Evolutionary conservation across 1,140 invertebrate genomes (phyloP), one percentile per base, ranked within the genome.

Genomic region (Ceratina calcarata): DNA sequence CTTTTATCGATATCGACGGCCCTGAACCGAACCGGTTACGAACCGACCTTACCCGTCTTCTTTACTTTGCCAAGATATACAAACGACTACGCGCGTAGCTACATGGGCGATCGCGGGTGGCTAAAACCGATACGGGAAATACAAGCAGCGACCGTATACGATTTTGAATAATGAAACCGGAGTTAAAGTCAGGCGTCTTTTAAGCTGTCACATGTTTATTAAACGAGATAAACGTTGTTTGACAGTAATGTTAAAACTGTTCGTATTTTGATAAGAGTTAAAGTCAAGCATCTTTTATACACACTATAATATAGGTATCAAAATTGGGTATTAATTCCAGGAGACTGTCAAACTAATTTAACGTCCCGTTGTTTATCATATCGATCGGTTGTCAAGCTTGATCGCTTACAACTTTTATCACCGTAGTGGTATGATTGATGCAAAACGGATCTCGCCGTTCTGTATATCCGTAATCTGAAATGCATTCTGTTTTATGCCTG

Each of bases 1-100:
- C 81, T 86, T 86, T 86, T 86, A 86, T 83, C 84, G 81, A 79
- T 86, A 86, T 66, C 22, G 62, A 65, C 82, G 68, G 32, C 24
- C 55, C 65, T 67, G 61, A 69, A 83, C 65, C 77, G 71, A 69
- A 83, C 65, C 77, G 71, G n/a, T 37, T 69, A 83, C 83, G 79
- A 78, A 57, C 45, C 70, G 58, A 55, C 68, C 72, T 70, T 71
- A 55, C 73, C 49, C 69, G 37, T 37, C 58, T 64, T 82, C 77
- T 85, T 86, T 86, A 82, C 71, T 85, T 82, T 82, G 70, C 83
- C 68, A 62, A 84, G 65, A 80, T 84, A 77, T 65, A 81, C 60
- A 51, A 84, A 84, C 72, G 76, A 53, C 20, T n/a, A 32, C 58
- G n/a, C 65, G 53, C 60, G 65, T 51, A 74, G 18, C 51, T 22